These are phyloP conservation scores for Pogoniulus pusillus DNA, from an alignment of 2,797 vertebrate species.

Conservation along the genomic window DNA sequence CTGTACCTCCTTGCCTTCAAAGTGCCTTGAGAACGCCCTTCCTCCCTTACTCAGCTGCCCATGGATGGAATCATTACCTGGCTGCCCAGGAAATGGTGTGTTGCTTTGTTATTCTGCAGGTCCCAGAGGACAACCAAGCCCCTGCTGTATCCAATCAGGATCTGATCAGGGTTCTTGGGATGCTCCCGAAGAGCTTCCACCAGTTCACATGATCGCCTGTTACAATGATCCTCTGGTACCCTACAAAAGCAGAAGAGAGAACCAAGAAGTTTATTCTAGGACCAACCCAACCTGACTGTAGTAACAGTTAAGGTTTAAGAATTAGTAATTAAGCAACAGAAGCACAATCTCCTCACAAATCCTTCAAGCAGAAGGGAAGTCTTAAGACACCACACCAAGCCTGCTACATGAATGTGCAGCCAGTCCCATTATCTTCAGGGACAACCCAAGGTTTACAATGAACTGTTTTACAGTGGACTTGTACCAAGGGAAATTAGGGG, in stretches of 20 bases:
- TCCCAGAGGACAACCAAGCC: constrained; percentile 94
- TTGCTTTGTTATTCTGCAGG: constrained; percentile 74
- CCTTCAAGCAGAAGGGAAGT: background rate
- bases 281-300: background rate
- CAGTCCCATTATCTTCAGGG: background rate
- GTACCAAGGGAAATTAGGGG: too few relatives aligned
- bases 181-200: constrained; percentile 92
- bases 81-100: constrained; percentile 86
- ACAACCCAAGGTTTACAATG: background rate
- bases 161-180: constrained; percentile 83
- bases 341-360: background rate
- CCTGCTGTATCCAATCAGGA: constrained; percentile 92
- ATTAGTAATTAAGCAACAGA: background rate
- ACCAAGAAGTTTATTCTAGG: background rate
- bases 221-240: constrained; percentile 88
- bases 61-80: constrained; percentile 79
- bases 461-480: background rate
- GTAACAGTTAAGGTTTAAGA: background rate
- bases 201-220: constrained; percentile 88
- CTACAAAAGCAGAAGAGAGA: constrained; percentile 64
- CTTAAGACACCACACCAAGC: background rate
- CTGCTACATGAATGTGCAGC: background rate
- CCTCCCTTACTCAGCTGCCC: background rate
- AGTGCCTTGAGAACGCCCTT: background rate
- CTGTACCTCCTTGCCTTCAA: background rate